Evolutionary conservation across 2,113 vertebrate genomes (phyloP).

Genomic region (Thamnophis sirtalis): DNA sequence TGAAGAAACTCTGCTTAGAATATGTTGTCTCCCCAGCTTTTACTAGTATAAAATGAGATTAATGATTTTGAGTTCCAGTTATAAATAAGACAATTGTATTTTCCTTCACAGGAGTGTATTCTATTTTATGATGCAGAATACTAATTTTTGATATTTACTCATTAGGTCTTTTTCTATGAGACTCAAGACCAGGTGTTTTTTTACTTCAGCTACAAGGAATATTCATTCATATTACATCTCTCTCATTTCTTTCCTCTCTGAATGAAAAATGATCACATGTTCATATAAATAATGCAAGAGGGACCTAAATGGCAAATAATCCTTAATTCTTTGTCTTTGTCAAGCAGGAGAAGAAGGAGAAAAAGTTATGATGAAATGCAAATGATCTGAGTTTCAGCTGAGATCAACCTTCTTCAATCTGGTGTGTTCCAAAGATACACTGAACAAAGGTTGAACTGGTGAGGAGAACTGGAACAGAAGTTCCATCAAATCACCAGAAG

Average conservation of each 20-base stretch:
- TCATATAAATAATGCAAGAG: not conserved
- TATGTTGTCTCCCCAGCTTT: not conserved
- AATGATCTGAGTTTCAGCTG: not conserved
- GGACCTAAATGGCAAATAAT: not conserved
- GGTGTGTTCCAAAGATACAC: not conserved
- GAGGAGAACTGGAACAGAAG: not conserved
- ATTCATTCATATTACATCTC: not conserved
- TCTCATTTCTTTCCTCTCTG: not conserved
- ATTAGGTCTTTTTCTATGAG: not conserved
- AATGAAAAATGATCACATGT: not conserved
- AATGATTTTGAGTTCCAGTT: not conserved
- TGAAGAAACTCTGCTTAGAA: not conserved
- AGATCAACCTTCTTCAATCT: not conserved
- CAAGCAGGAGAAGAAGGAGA: not conserved
- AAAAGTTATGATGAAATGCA: rapidly evolving
- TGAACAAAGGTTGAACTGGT: not conserved
- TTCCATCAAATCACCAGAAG: not conserved
- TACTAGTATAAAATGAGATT: not conserved
- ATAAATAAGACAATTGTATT: not conserved
- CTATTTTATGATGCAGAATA: conserved; percentile 14
- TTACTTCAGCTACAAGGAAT: not conserved
- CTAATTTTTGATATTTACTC: not conserved
- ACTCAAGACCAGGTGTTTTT: not conserved
- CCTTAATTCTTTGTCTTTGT: not conserved
- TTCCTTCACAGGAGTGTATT: not conserved